Conservation (phyloP, 2,797 vertebrate genomes). For the Acestrorhynchus altus region DNA sequence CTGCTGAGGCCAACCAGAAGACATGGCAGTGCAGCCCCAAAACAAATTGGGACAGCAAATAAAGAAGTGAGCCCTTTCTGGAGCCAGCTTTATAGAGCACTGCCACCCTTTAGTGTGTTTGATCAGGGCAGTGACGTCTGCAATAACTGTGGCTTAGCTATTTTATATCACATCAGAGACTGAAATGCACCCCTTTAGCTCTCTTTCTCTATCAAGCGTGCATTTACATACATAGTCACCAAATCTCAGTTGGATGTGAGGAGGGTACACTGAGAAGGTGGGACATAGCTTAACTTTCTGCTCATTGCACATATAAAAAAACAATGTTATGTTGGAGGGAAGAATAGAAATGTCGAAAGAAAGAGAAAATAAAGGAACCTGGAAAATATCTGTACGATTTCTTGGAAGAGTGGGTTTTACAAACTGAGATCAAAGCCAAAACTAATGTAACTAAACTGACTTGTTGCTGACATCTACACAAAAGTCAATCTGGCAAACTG, state of each 20-base stretch:
- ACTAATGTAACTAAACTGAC: conserved; percentile 56
- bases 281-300: background rate
- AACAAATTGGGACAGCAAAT: conserved; percentile 79
- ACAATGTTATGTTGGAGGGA: background rate
- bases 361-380: conserved; percentile 20
- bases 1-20: conserved; percentile 77
- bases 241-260: background rate
- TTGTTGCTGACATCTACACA: conserved; percentile 60
- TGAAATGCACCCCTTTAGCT: conserved; percentile 12
- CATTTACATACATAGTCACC: background rate
- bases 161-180: conserved; percentile 28
- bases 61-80: conserved; percentile 61
- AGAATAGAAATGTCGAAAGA: background rate
- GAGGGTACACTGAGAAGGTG: background rate
- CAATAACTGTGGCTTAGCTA: conserved; percentile 36
- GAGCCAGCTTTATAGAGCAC: conserved; percentile 59
- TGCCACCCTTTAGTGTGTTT: conserved; percentile 58
- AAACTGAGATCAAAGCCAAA: conserved; percentile 61
- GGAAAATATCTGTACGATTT: conserved; percentile 59
- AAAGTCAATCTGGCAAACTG: conserved; percentile 39
- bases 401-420: conserved; percentile 60
- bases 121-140: conserved; percentile 54
- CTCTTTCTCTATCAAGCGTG: background rate
- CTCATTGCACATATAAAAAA: background rate
- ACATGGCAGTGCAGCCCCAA: conserved; percentile 71